Evolutionary conservation across 2,113 vertebrate species (phyloP).

Genomic region (Aegithalos caudatus): DNA sequence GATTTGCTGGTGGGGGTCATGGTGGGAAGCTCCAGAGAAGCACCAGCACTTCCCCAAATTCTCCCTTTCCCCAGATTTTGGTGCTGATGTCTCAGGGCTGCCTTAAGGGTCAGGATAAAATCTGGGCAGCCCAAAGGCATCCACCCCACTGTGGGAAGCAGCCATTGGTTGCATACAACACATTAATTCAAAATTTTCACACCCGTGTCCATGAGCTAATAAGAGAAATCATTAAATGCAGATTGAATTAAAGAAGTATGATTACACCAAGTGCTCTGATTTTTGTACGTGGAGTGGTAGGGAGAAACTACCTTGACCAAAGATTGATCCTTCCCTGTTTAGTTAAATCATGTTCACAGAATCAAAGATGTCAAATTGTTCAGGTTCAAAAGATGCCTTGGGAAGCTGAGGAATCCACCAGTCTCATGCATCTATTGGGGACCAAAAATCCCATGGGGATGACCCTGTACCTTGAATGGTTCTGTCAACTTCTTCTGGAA

Average conservation of each 20-base stretch:
- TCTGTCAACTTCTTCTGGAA: not conserved
- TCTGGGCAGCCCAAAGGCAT: not conserved
- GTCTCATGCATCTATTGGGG: not conserved
- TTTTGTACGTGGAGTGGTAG: not conserved
- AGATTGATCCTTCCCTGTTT: not conserved
- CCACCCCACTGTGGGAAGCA: not conserved
- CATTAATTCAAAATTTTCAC: not conserved
- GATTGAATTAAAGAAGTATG: not conserved
- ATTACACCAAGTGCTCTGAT: not conserved
- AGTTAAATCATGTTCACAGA: not conserved
- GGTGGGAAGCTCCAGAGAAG: not conserved
- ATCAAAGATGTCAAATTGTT: not conserved
- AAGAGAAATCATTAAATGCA: not conserved
- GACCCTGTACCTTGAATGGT: not conserved
- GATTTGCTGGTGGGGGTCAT: accelerated
- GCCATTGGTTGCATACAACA: not conserved
- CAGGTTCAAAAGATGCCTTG: not conserved
- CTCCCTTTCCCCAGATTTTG: not conserved
- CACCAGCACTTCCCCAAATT: accelerated
- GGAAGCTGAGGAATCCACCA: not conserved
- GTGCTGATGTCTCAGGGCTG: not conserved
- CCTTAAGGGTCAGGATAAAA: not conserved
- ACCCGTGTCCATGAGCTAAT: not conserved
- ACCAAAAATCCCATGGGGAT: not conserved
- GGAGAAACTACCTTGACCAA: not conserved